Base-by-base conservation (phyloP, 2,888 invertebrate species). In the Pharmacophagus antenor region DNA sequence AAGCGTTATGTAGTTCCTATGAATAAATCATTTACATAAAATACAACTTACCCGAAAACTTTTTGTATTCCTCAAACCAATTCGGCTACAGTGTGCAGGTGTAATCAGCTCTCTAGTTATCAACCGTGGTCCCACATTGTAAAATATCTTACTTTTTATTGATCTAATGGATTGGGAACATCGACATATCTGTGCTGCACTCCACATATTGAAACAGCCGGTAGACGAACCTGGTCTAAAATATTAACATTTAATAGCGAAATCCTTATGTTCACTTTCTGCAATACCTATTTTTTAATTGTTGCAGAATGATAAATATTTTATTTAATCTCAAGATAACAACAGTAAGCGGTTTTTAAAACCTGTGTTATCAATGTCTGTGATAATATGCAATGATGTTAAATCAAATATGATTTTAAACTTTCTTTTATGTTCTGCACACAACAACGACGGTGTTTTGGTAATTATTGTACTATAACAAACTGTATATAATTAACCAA, bases 101-200 rank as follows among this genome's bases (percentile, higher is more conserved):
- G 85, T 80, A 51, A 79, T 65, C 4, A 88, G 67, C 56, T 85
- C 81, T 61, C 85, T 72, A 0, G 65, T 60, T 18, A 73, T 71
- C 17, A 77, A 64, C 0, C 74, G 55, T 12, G 73, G 69, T 52
- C 72, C 72, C 0, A 73, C 67, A n/a, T 77, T 69, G 0, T 78
- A 70, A 3, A 76, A 61, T 15, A 85, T 65, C 58, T 73, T 76
- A 61, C 67, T 76, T 27, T 76, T 77, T 1, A 67, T 75, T 0
- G 64, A 66, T 58, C 80, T 68, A 41, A 85, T 57, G 0, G 79
- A 70, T 53, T 77, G 74, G 0, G 79, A 67, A 60, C 84, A 85
- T 41, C 87, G 80, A 62, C 85, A 88, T 8, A 86, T 59, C 4
- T 82, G 79, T 5, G 79, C 69, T 41, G 81, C 69, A 65, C 77